Evolutionary conservation across 2,113 vertebrate species (phyloP), one percentile per base, ranked within the genome.

Genomic region (Hoplias malabaricus): DNA sequence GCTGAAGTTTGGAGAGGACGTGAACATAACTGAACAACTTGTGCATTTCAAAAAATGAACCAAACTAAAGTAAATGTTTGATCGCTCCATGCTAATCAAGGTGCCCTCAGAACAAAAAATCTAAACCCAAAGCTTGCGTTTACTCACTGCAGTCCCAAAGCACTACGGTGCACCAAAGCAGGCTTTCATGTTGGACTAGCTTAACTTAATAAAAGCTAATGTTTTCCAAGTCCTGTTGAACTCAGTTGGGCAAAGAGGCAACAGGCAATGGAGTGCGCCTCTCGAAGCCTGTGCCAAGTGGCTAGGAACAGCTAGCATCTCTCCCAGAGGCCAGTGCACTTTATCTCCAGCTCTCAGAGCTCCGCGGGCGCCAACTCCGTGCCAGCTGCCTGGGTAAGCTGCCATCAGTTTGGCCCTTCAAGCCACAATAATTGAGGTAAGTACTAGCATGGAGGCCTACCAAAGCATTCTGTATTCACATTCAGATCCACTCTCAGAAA

Each of bases 341-440:
- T 75, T 75, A 75, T 75, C 73, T 75, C 61, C 46, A 66, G 43
- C 73, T 53, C 73, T 63, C 73, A 75, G 73, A 16, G 46, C 73
- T 66, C 9, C 16, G 16, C 23, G 19, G 31, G 73, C 46, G 38
- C 31, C 61, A 50, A 61, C 33, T 66, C 46, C 4, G 23, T 75
- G 73, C 73, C 73, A 75, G 50, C 34, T 29, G 46, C 23, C 19
- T 23, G 23, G 33, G 61, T 53, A 75, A 75, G 38, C 61, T 66
- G 61, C 43, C 61, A 5, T 29, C 23, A 23, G 14, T 38, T 53
- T 25, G 61, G 46, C 63, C 61, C 73, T 75, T 66, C 43, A 75
- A 66, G 61, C 73, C 38, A 53, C 46, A 75, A 50, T 50, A 75
- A 66, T 75, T 46, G 33, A 10, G 23, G 46, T 66, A 40, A 54